These are phyloP conservation scores for Etheostoma nigrum DNA, from an alignment of 2,797 vertebrate genomes.

Conservation along the genomic window DNA sequence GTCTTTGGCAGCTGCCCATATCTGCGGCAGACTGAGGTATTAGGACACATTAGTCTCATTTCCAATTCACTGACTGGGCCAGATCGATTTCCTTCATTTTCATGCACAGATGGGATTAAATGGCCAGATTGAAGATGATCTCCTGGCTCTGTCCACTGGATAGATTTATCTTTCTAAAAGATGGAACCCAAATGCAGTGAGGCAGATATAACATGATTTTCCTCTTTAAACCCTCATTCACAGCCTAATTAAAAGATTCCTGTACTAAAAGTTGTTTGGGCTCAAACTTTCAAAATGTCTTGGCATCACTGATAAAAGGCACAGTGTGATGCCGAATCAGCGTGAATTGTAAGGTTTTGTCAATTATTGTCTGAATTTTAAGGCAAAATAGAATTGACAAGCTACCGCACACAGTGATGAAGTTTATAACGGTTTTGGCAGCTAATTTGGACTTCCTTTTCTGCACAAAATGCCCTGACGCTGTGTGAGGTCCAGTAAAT, in stretches of 20 bases:
- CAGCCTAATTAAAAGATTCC: constrained; percentile 18
- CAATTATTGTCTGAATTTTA: constrained; percentile 12
- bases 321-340: not conserved
- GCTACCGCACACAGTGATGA: constrained; percentile 29
- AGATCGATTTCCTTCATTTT: constrained; percentile 71
- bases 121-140: constrained; percentile 75
- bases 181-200: constrained; percentile 53
- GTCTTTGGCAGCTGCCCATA: constrained; percentile 67
- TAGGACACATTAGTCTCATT: constrained; percentile 76
- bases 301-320: constrained; percentile 24
- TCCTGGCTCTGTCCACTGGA: constrained; percentile 57
- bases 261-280: not conserved
- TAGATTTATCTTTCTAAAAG: constrained; percentile 57
- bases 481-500: constrained; percentile 76
- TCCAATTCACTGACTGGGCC: constrained; percentile 74
- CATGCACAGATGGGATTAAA: constrained; percentile 77
- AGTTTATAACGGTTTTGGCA: constrained; percentile 36
- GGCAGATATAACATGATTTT: constrained; percentile 52
- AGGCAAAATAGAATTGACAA: constrained; percentile 24
- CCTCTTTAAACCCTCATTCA: constrained; percentile 37
- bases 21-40: constrained; percentile 65
- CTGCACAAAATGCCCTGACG: constrained; percentile 32
- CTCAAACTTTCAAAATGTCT: constrained; percentile 2
- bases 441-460: constrained; percentile 55
- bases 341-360: constrained; percentile 8